Evolutionary conservation across 2,113 vertebrate species (phyloP), one percentile per base, ranked within the genome.

Genomic region (Rhinoderma darwinii): DNA sequence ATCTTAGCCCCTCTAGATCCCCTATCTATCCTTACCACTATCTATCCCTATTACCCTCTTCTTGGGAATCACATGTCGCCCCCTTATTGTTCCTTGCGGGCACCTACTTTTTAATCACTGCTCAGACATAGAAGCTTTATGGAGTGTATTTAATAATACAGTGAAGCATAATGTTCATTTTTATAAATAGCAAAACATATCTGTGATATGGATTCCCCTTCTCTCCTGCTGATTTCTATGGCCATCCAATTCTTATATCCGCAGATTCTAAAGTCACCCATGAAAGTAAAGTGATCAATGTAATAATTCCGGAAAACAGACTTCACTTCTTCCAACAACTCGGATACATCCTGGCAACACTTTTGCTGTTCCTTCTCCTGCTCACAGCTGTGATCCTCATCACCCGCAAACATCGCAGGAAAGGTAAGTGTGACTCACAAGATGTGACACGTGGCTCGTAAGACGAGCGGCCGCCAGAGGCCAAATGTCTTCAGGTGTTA

Each of bases 301-400:
- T 97, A 90, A 97, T 98, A 89, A 94, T 99, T 39, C 96, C 97
- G 0, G 98, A 99, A 91, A 90, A 94, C 84, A 93, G 94, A 3
- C 73, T 94, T 44, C 96, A 97, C 84, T 97, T 97, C 37, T 92
- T 97, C 91, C 97, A 98, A 90, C 97, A 98, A 91, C 89, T 97
- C 90, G 97, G 97, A 79, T 99, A 98, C 84, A 90, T 99, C 92
- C 92, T 99, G 95, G 96, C 96, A 1, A 96, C 95, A 0, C 93
- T 98, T 86, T 88, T 98, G 35, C 94, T 99, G 79, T 96, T 99
- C 89, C 86, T 96, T 1, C 84, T 98, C 30, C 89, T 99, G 70
- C 93, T 97, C 27, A 91, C 96, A 80, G 90, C 94, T 0, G 92
- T 96, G 4, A 84, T 96, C 15, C 89, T 97, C 41, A 79, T 96